Evolutionary conservation across 2,113 vertebrate genomes (phyloP).

Genomic region (Lethenteron camtschaticum): DNA sequence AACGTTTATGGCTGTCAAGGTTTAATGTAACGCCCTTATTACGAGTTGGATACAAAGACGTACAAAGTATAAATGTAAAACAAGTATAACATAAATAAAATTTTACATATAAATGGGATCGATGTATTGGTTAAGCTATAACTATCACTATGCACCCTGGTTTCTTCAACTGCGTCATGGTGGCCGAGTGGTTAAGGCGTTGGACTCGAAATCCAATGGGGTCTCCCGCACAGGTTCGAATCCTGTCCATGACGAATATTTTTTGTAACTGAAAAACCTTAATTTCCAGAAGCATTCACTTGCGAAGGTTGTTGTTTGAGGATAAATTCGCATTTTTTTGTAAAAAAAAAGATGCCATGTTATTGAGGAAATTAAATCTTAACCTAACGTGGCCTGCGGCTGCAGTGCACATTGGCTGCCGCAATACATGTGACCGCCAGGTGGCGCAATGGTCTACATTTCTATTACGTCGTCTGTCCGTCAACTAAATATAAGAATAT

Average conservation of each 20-base stretch:
- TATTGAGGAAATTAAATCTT: no score
- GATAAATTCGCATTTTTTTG: no score
- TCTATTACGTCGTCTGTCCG: no score
- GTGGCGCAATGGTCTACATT: no score
- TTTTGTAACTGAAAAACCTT: neutral
- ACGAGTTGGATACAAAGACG: neutral
- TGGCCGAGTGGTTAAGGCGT: conserved; percentile 6
- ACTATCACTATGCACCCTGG: neutral
- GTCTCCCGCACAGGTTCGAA: conserved; percentile 6
- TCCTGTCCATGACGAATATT: conserved; percentile 1
- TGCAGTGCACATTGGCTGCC: no score
- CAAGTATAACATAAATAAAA: neutral
- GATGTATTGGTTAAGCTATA: neutral
- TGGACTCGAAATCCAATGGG: conserved; percentile 6
- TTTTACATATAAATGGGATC: neutral
- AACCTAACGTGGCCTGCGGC: no score
- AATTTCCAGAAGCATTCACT: no score
- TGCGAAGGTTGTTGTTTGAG: no score
- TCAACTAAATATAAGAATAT: no score
- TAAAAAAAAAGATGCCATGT: no score
- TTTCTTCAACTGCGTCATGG: neutral
- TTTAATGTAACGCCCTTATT: neutral
- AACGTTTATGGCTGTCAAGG: neutral
- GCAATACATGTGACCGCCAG: no score
- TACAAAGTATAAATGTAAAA: neutral